Base-by-base conservation (phyloP, 53 echinoderm and acorn worm genomes). In the Holothuria leucospilota region DNA sequence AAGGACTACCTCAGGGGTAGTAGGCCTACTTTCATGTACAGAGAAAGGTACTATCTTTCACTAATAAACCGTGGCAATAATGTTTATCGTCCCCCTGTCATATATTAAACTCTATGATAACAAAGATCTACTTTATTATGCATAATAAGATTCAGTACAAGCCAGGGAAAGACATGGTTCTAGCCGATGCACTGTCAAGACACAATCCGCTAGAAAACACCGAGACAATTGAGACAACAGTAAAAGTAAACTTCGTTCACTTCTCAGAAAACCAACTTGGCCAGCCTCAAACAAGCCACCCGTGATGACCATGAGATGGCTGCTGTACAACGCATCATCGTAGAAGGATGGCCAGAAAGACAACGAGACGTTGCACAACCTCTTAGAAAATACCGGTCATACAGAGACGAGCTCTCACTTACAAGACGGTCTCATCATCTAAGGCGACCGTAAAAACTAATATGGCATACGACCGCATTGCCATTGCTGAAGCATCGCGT, bases 311-410 rank as follows among this genome's bases (percentile, higher is more conserved):
- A 65, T 42, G 82, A 90, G 58, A 82, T 92, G 2, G 53, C 71
- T 27, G 86, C 89, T 2, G 67, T 92, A 39, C 39, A 67, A 39
- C 89, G 88, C n/a, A 74, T 86, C 39, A 81, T 92, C 65, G 13
- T 74, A 24, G n/a, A n/a, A n/a, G n/a, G n/a, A n/a, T n/a, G n/a
- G n/a, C n/a, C n/a, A n/a, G n/a, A n/a, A n/a, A n/a, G n/a, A n/a
- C n/a, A n/a, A n/a, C n/a, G n/a, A n/a, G n/a, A n/a, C n/a, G n/a
- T n/a, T n/a, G n/a, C n/a, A 49, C 77, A 89, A 65, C 86, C 85
- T 2, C 82, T 92, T 9, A 68, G 67, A 26, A 86, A 87, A 39
- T 87, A 93, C 73, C 90, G 93, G 93, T 49, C 93, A 40, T 93
- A 84, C 38, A 82, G 84, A 2, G 90, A 95, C 67, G 90, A 95